A percentile compares a stretch with the other conserved stretches of the same genome.
Conservation (phyloP, 2,797 vertebrate genomes). For the Myoxocephalus aenaeus region DNA sequence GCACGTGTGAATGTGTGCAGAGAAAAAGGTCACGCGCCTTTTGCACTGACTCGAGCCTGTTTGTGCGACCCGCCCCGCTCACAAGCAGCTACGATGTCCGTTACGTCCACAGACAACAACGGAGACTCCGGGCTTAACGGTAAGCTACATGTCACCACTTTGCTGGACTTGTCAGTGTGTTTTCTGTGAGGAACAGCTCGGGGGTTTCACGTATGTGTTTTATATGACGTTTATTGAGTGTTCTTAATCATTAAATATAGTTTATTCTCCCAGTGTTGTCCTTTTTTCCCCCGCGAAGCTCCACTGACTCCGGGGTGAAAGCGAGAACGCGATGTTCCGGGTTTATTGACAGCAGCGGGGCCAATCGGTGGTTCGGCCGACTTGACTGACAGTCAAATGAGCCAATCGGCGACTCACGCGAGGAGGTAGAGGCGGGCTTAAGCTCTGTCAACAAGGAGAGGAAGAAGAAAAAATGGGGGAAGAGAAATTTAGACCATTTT, state of each 20-base stretch:
- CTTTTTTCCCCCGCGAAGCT: constrained; percentile 21
- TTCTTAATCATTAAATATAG: background rate
- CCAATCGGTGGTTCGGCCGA: constrained; percentile 53
- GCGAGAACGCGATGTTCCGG: constrained; percentile 53
- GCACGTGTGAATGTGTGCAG: constrained; percentile 73
- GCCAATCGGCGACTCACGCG: constrained; percentile 57
- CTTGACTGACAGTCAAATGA: constrained; percentile 31
- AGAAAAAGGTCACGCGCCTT: constrained; percentile 35
- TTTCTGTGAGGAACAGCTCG: background rate
- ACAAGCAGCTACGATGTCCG: constrained; percentile 77
- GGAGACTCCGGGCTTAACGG: constrained; percentile 86
- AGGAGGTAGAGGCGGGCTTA: constrained; percentile 44
- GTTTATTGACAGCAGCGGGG: constrained; percentile 61
- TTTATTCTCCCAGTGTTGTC: background rate
- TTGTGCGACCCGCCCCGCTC: constrained; percentile 63
- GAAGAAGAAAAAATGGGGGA: constrained; percentile 55
- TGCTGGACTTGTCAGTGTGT: background rate
- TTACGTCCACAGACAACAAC: constrained; percentile 75
- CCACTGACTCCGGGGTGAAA: constrained; percentile 17
- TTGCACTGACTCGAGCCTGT: constrained; percentile 65
- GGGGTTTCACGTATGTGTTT: accelerated
- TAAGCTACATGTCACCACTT: constrained; percentile 51
- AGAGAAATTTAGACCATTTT: background rate
- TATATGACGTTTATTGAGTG: constrained; percentile 6
- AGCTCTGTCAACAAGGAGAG: constrained; percentile 80